Conservation (phyloP, 2,888 invertebrate species). For the Clunio marinus region DNA sequence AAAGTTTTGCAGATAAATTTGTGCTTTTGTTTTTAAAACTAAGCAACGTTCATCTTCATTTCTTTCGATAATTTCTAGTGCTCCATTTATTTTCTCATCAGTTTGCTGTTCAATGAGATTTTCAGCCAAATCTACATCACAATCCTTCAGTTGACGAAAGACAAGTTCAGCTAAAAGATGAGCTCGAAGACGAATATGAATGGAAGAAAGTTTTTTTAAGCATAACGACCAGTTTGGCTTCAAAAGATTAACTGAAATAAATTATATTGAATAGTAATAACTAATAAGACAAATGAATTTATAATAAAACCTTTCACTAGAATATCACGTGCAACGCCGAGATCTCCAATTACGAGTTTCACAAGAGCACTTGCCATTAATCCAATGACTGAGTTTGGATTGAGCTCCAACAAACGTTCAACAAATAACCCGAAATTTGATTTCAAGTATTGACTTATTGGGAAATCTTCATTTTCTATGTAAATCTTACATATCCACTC, state of each 20-base stretch:
- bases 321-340: conserved; percentile 56
- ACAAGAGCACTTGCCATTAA: conserved; percentile 60
- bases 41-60: conserved; percentile 39
- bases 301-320: conserved; percentile 49
- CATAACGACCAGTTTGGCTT: conserved; percentile 53
- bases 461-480: conserved; percentile 50
- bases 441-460: conserved; percentile 45
- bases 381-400: conserved; percentile 60
- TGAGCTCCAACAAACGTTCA: conserved; percentile 55
- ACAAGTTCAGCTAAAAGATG: conserved; percentile 51
- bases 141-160: conserved; percentile 43
- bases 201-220: conserved; percentile 53
- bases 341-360: conserved; percentile 54
- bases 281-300: too few relatives aligned
- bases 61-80: conserved; percentile 47
- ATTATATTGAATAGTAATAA: background rate
- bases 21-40: conserved; percentile 42
- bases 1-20: conserved; percentile 50
- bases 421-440: conserved; percentile 54
- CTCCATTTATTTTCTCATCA: conserved; percentile 44
- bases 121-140: conserved; percentile 42
- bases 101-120: conserved; percentile 42
- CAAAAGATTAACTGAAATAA: conserved; percentile 46
- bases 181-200: conserved; percentile 54
- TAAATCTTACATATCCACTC: conserved; percentile 62